Evolutionary conservation across 2,797 vertebrate genomes (phyloP).

Genomic region (Cyprinella venusta): DNA sequence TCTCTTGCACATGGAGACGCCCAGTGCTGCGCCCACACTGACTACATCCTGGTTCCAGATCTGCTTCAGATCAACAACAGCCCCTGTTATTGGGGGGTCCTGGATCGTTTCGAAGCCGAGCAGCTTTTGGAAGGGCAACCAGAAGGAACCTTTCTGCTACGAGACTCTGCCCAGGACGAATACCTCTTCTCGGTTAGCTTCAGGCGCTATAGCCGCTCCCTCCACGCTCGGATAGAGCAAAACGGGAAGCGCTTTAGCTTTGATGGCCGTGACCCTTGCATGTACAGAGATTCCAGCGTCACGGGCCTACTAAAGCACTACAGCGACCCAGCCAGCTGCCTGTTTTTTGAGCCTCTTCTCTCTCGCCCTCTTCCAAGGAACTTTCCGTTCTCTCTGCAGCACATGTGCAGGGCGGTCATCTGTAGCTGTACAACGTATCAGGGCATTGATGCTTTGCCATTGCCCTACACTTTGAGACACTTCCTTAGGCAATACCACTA

Average conservation of each 20-base stretch:
- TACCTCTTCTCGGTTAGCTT: slow-evolving; percentile 98
- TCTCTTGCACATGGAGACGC: slow-evolving; percentile 61
- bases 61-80: slow-evolving; percentile 97
- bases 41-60: slow-evolving; percentile 93
- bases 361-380: slow-evolving; percentile 89
- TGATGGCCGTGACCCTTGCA: slow-evolving; percentile 93
- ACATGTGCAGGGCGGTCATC: slow-evolving; percentile 90
- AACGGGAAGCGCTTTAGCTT: slow-evolving; percentile 97
- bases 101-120: slow-evolving; percentile 94
- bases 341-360: slow-evolving; percentile 96
- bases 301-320: slow-evolving; percentile 93
- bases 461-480: slow-evolving; percentile 89
- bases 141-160: slow-evolving; percentile 92
- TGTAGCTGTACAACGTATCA: slow-evolving; percentile 91
- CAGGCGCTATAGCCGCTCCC: slow-evolving; percentile 93
- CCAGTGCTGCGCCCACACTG: slow-evolving; percentile 81
- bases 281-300: slow-evolving; percentile 93
- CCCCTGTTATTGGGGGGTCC: slow-evolving; percentile 94
- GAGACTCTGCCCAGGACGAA: slow-evolving; percentile 96
- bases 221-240: slow-evolving; percentile 96
- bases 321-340: slow-evolving; percentile 92
- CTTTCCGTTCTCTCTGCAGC: slow-evolving; percentile 95
- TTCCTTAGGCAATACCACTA: slow-evolving; percentile 95
- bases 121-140: slow-evolving; percentile 94
- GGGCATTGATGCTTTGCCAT: slow-evolving; percentile 84